These are phyloP conservation scores for Meloe dianella DNA, from an alignment of 2,888 invertebrate species.

Conservation along the genomic window DNA sequence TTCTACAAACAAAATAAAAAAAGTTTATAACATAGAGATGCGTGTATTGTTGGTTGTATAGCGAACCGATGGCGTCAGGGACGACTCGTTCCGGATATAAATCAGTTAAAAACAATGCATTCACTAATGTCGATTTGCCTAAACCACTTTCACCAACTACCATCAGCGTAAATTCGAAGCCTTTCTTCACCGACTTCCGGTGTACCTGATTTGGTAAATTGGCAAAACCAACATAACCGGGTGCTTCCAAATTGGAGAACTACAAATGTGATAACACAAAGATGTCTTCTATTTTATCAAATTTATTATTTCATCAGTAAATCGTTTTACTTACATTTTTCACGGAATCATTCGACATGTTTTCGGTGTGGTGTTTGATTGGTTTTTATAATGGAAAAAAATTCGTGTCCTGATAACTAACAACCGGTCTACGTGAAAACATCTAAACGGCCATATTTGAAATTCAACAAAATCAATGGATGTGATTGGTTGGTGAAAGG, in stretches of 20 bases:
- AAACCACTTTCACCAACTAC: slow-evolving; percentile 85
- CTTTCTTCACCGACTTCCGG: slow-evolving; percentile 95
- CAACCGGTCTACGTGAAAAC: slow-evolving; percentile 8
- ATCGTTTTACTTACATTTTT: slow-evolving; percentile 64
- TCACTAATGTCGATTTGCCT: slow-evolving; percentile 95
- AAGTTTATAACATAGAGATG: background rate
- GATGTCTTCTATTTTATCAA: slow-evolving; percentile 9
- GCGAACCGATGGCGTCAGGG: slow-evolving; percentile 81
- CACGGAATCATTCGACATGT: slow-evolving; percentile 68
- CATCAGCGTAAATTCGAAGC: slow-evolving; percentile 97
- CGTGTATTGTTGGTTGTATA: slow-evolving; percentile 2
- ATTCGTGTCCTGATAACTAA: background rate
- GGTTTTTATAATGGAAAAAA: slow-evolving; percentile 8
- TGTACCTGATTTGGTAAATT: slow-evolving; percentile 97
- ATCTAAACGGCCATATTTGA: slow-evolving; percentile 16
- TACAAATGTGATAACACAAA: slow-evolving; percentile 54
- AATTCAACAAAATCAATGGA: background rate
- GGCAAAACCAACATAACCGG: slow-evolving; percentile 92
- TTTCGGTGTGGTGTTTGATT: too few species aligned
- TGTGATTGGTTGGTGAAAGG: slow-evolving; percentile 17
- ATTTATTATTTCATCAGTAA: background rate
- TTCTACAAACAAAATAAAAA: slow-evolving; percentile 67
- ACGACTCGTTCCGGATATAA: slow-evolving; percentile 92
- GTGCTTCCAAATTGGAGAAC: slow-evolving; percentile 85
- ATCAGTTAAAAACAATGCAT: slow-evolving; percentile 93